Base-by-base conservation (phyloP, 2,113 vertebrate species). In the Acrocephalus kingi region DNA sequence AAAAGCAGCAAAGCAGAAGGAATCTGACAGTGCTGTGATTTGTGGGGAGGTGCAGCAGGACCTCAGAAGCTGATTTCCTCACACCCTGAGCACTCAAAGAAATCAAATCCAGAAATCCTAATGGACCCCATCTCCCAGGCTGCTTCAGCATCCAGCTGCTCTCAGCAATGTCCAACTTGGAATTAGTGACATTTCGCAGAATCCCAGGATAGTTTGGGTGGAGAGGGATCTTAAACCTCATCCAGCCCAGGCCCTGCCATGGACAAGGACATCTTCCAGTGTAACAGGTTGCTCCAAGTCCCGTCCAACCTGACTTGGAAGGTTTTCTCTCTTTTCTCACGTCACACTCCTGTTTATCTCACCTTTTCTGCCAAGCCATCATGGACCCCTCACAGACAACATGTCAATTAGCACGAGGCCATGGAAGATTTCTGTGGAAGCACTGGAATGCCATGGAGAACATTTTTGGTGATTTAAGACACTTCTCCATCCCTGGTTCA, bases 381-480 rank as follows among this genome's bases (percentile, higher is more conserved):
- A 1, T 0, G 2, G 39, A 35, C 3, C 8, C 7, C 10, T 14
- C n/a, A 11, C 21, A 27, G 22, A 13, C 6, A 24, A 11, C 0
- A 1, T 10, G 11, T 5, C 14, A 27, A 5, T 64, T 43, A 10
- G 4, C 18, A 16, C 1, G 27, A 24, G 77, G 30, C 27, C 46
- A 23, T 23, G 66, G 73, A 64, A 67, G 5, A n/a, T 51, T 78
- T 58, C 45, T 39, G 30, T 48, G 39, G 61, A 94, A 87, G 69
- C 1, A 3, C 56, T 64, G 84, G 45, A 64, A 52, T 77, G 68
- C 74, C 39, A 3, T 6, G 39, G 39, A 52, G 24, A 31, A 16
- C n/a, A 13, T 43, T 51, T 83, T 5, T 51, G 19, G 15, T 51
- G 31, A 15, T 51, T 51, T 35, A n/a, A 61, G 45, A 30, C 15